Base-by-base conservation (phyloP, 2,113 vertebrate genomes). In the Gavia stellata region DNA sequence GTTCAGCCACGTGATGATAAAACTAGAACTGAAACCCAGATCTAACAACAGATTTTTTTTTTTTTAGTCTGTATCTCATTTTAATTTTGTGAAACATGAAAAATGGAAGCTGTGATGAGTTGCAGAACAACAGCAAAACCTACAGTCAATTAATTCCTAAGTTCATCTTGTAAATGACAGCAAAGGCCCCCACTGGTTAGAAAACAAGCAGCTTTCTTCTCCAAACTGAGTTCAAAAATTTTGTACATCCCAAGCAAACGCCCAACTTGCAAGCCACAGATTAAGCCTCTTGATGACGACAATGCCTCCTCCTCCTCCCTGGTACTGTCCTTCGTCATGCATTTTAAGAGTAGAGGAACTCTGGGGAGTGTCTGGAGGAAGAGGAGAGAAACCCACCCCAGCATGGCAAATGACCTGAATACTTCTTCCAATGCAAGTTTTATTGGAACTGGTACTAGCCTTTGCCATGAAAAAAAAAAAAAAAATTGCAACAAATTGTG, bases 321-420 rank as follows among this genome's bases (percentile, higher is more conserved):
- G 0, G 33, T 33, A 31, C 40, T 36, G 26, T 31, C 70, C 52
- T 53, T 25, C 3, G 0, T 3, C 0, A 0, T 10, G 24, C 16
- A 31, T 29, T 71, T 50, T 11, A 73, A 38, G 14, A 63, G 14
- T 13, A 77, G 23, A 81, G 34, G 13, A 77, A 53, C 21, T 81
- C 59, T 71, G 28, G 9, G 31, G 45, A 75, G 9, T 0, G 0
- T 16, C 33, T 82, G 70, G 17, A 81, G 11, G 17, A 33, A 73
- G 3, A 62, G 14, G 12, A 63, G 8, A 75, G 58, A 83, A 88
- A 53, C 4, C 2, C 31, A 61, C 12, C 10, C 53, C n/a, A 36
- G 11, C 40, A 45, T 0, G 2, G 26, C 40, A 83, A 81, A 55
- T 21, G 6, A 78, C 29, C 42, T 26, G 12, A 91, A 78, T 0